A percentile compares a stretch with the other conserved stretches of the same genome.
Conservation (phyloP, 2,888 invertebrate species). For the Aromia moschata region DNA sequence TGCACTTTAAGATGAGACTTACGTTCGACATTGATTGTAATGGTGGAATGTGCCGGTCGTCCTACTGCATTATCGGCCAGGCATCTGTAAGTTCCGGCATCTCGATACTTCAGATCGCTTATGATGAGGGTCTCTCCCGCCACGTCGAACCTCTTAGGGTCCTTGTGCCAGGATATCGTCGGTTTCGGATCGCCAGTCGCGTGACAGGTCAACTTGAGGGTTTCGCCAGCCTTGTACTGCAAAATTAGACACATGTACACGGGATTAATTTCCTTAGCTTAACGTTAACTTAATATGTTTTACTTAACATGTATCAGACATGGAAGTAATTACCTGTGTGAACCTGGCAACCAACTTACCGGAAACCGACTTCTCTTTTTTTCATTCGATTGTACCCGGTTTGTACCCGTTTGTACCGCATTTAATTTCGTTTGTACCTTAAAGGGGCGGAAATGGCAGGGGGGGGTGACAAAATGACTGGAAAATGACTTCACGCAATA, state of each 20-base stretch:
- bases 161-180: conserved; percentile 60
- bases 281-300: background rate
- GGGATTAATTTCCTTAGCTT: background rate
- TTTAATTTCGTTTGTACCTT: too few relatives aligned
- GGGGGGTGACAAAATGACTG: too few relatives aligned
- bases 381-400: too few relatives aligned
- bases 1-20: too few relatives aligned
- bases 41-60: conserved; percentile 54
- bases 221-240: conserved; percentile 58
- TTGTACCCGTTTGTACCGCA: too few relatives aligned
- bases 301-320: too few relatives aligned
- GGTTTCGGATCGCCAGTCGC: conserved; percentile 63
- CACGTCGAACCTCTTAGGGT: conserved; percentile 44
- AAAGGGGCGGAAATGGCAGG: too few relatives aligned
- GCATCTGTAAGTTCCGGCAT: conserved; percentile 64
- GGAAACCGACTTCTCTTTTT: too few relatives aligned
- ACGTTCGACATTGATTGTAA: conserved; percentile 58
- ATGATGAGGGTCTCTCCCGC: conserved; percentile 58
- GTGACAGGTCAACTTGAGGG: conserved; percentile 59
- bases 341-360: too few relatives aligned
- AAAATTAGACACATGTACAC: background rate
- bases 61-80: conserved; percentile 62
- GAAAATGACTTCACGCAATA: too few relatives aligned
- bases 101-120: conserved; percentile 51
- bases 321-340: too few relatives aligned